phyloP scores from a whole-genome alignment of 2,113 vertebrate genomes.

The Talpa occidentalis region DNA sequence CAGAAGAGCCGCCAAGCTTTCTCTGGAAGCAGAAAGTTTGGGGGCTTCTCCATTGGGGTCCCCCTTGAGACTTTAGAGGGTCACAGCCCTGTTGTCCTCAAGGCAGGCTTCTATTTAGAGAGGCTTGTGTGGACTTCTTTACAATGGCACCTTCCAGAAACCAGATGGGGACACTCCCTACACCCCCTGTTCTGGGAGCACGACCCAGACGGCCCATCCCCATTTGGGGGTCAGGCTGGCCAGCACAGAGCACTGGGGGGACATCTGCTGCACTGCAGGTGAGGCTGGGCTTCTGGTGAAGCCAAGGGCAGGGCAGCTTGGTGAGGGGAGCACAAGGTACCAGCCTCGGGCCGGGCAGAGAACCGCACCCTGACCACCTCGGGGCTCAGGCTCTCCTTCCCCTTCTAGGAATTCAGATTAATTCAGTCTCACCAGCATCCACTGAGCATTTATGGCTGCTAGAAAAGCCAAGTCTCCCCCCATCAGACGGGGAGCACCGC shows the following conservation, averaged over 20 bases:
- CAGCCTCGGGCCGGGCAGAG: background rate
- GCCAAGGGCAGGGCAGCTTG: fast-evolving
- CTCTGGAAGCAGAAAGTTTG: background rate
- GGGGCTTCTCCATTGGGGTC: background rate
- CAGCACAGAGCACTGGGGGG: background rate
- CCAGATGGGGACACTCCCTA: background rate
- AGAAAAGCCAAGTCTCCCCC: background rate
- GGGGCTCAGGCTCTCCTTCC: background rate
- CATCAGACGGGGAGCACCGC: background rate
- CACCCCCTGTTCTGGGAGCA: background rate
- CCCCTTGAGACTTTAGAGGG: background rate
- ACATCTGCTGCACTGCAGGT: background rate
- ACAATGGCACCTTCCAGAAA: background rate
- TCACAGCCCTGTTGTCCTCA: background rate
- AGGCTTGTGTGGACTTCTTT: background rate
- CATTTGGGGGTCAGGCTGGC: background rate
- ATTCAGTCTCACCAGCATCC: background rate
- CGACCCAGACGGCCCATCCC: no score
- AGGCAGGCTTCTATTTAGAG: background rate
- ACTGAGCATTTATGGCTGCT: fast-evolving
- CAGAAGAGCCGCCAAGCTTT: background rate
- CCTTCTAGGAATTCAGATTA: background rate
- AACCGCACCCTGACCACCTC: no score
- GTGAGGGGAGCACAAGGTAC: fast-evolving
- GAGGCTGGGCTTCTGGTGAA: background rate